Base-by-base conservation (phyloP, 2,888 invertebrate genomes). In the Leptinotarsa peninsularis region DNA sequence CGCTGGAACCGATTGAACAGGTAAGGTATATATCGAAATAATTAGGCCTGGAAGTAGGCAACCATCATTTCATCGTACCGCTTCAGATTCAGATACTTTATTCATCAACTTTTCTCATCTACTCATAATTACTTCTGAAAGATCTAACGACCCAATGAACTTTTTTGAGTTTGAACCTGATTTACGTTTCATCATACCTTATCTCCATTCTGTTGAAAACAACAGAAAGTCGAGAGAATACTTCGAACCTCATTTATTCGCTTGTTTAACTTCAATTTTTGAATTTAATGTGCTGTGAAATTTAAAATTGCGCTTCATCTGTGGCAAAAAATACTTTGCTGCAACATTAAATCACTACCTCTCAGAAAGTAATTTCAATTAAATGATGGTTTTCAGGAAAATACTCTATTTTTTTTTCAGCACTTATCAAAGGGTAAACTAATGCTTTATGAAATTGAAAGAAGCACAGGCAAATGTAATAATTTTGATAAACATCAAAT, bases 241-340 rank as follows among this genome's bases (percentile, higher is more conserved):
- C 43, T 50, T 18, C 54, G 18, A 54, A 54, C 54, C 18, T 54
- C 54, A 52, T 68, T 68, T n/a, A 21, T 17, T 50, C 21, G 23
- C 52, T 68, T n/a, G 67, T 68, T 52, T 15, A 18, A 18, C 7
- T 71, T 74, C 71, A 74, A 71, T 76, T 76, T 73, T 50, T 66
- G 73, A 67, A 72, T 67, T 71, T 66, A 76, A 73, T 76, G 71
- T 73, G 50, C 49, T 73, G 76, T 73, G 67, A 73, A 76, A 76
- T 73, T 76, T 66, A 52, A 67, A 49, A 76, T 72, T 72, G 68
- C 18, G 49, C 54, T 54, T 68, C 52, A 52, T 68, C 49, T 52
- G 67, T n/a, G 17, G 23, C 17, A 17, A 49, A 52, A 68, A 68
- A 23, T 68, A n/a, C 52, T 68, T 5, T n/a, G 18, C 27, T 43